Evolutionary conservation across 2,113 vertebrate genomes (phyloP).

Genomic region (Pristiophorus japonicus): DNA sequence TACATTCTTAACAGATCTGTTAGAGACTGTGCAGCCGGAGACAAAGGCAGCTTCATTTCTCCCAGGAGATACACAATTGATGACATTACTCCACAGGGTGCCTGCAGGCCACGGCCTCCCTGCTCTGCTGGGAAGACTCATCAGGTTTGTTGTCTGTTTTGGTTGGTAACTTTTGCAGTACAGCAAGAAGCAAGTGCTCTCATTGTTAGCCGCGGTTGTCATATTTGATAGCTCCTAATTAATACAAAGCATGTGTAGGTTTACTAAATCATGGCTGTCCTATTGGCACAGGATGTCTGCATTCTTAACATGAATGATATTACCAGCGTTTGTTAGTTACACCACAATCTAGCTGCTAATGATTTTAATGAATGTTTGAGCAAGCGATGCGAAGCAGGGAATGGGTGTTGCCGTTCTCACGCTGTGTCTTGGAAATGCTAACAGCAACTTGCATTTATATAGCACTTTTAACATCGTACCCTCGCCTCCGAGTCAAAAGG

Average conservation of each 20-base stretch:
- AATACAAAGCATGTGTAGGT: background rate
- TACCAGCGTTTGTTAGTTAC: background rate
- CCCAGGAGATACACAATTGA: background rate
- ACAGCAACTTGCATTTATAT: background rate
- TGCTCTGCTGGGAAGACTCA: background rate
- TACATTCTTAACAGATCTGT: background rate
- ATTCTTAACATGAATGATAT: background rate
- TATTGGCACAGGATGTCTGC: background rate
- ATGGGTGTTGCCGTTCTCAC: background rate
- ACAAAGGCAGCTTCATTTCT: background rate
- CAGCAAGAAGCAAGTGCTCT: background rate
- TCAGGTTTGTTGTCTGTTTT: background rate
- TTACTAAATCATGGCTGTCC: background rate
- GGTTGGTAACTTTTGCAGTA: background rate
- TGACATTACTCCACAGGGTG: background rate
- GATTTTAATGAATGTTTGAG: background rate
- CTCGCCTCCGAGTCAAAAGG: no score
- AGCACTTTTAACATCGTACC: background rate
- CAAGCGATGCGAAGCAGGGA: background rate
- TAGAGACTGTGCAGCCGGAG: background rate
- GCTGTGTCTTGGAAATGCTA: background rate
- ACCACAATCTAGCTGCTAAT: background rate
- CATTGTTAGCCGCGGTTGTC: background rate
- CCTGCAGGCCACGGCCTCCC: background rate
- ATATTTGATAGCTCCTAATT: background rate